Base-by-base conservation (phyloP, 2,888 invertebrate genomes). In the Salticus scenicus region DNA sequence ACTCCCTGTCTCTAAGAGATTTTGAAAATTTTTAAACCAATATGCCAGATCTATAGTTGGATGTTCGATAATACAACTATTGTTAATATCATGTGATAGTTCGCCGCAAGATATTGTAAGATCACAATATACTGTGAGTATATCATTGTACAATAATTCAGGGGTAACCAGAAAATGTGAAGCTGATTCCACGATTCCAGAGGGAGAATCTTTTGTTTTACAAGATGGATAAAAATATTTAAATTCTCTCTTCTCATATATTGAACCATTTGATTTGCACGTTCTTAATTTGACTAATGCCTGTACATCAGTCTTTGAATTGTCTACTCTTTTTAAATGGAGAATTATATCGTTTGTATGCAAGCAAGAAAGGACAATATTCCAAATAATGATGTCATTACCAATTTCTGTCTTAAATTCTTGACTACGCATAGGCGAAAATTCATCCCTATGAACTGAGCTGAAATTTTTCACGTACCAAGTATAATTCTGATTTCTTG, bases 401-500 rank as follows among this genome's bases (percentile, higher is more conserved):
- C 30, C 66, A 31, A 66, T 4, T 14, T 31, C 30, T 30, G 66
- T 66, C 8, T 66, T 66, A 30, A 66, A 66, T 30, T 28, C 14
- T 20, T 28, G 66, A 31, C 66, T 66, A 17, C 12, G 20, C 1
- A 30, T 28, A 30, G 30, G 66, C 1, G 30, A 30, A n/a, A 66
- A 66, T 14, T 20, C 28, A 30, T n/a, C n/a, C n/a, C 8, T 30
- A 2, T n/a, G 28, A 27, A 27, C 1, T 17, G 71, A 28, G 28
- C 51, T 72, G 30, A 72, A 72, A 24, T 72, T 30, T 47, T 30
- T 47, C 8, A 72, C 24, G 10, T 42, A 41, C 71, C 71, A 72
- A 14, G 71, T 42, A n/a, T 30, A 47, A 51, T n/a, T 28, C 27
- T 12, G 17, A 28, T 72, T 51, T 51, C n/a, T n/a, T n/a, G 30